Evolutionary conservation across 2,113 vertebrate species (phyloP).

Genomic region (Elephas maximus): DNA sequence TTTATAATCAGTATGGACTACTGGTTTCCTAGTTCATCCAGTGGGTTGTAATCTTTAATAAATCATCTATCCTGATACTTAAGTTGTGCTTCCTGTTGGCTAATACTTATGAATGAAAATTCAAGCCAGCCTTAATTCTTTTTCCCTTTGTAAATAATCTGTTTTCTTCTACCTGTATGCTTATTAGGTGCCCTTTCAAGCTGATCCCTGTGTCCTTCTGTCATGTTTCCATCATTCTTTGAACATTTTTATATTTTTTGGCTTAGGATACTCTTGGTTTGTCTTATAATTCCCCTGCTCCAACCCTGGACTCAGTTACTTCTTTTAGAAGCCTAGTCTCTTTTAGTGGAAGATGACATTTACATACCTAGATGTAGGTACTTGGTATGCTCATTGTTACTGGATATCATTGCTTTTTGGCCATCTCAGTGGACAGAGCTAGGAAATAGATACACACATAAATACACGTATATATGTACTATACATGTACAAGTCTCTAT

Average conservation of each 20-base stretch:
- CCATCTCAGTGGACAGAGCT: background rate
- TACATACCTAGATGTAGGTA: background rate
- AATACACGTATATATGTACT: too few relatives aligned
- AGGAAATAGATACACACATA: too few relatives aligned
- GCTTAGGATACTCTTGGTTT: background rate
- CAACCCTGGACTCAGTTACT: constrained; percentile 14
- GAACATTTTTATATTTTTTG: background rate
- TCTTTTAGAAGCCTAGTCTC: background rate
- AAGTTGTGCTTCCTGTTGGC: background rate
- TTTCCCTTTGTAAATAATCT: too few relatives aligned
- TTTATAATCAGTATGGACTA: background rate
- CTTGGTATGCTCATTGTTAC: background rate
- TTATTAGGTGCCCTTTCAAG: background rate
- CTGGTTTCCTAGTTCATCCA: background rate
- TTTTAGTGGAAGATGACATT: background rate
- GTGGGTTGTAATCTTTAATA: background rate
- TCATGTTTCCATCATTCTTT: background rate
- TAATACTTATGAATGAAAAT: too few relatives aligned
- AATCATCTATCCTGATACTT: background rate
- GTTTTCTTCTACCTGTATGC: too few relatives aligned
- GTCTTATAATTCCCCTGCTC: background rate
- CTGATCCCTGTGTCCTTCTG: background rate
- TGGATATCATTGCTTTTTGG: background rate
- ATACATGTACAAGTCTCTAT: background rate
- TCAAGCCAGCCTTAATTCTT: too few relatives aligned